A percentile compares a stretch with the other conserved stretches of the same genome.
These are phyloP conservation scores for Cephus pulcher DNA, from an alignment of 2,888 invertebrate species.

Conservation along the genomic window DNA sequence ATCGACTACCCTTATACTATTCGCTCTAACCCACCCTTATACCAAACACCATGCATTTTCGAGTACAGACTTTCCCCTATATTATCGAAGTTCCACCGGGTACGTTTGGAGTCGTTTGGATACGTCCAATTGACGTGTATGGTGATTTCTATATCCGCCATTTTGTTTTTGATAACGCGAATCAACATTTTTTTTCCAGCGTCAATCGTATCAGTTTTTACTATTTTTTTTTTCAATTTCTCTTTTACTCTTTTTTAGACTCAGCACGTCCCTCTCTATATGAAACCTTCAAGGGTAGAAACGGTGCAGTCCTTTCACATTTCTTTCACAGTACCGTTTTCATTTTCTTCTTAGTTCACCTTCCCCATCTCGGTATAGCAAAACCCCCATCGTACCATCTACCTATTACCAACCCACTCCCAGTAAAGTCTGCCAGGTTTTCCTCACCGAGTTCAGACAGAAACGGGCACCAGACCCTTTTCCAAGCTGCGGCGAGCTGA, in stretches of 20 bases:
- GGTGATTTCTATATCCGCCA: background rate
- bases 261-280: background rate
- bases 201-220: background rate
- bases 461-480: background rate
- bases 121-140: background rate
- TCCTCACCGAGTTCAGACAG: background rate
- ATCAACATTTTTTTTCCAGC: background rate
- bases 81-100: background rate
- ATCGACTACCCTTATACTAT: background rate
- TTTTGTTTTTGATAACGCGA: background rate
- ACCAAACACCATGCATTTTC: background rate
- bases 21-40: background rate
- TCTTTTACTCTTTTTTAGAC: background rate
- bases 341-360: background rate
- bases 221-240: background rate
- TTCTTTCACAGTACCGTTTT: background rate
- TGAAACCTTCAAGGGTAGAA: background rate
- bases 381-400: background rate
- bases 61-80: background rate
- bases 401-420: background rate
- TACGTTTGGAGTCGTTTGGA: background rate
- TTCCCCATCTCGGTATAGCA: background rate
- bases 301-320: background rate
- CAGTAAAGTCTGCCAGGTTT: background rate
- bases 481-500: background rate